Conservation (phyloP, 2,113 vertebrate genomes). For the Otis tarda region DNA sequence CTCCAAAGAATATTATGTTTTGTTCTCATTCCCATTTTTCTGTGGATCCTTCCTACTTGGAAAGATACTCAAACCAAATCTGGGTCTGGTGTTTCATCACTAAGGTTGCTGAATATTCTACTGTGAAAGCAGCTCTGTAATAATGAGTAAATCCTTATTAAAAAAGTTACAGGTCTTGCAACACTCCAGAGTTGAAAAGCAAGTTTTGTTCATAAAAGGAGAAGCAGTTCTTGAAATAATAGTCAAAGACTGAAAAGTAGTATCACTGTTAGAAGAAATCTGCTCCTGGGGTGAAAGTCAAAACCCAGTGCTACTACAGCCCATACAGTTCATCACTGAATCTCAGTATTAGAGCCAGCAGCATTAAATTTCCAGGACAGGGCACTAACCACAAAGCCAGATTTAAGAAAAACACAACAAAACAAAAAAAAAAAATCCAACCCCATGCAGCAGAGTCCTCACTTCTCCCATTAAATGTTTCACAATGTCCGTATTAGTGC, state of each 20-base stretch:
- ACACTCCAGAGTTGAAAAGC: neutral
- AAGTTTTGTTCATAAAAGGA: neutral
- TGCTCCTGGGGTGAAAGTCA: neutral
- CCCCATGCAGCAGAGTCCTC: neutral
- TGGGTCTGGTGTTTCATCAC: neutral
- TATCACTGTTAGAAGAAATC: neutral
- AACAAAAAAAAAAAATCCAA: neutral
- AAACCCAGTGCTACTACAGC: neutral
- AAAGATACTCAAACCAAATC: neutral
- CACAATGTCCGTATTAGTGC: accelerated
- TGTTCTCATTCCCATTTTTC: neutral
- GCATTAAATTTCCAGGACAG: neutral
- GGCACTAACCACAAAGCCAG: neutral
- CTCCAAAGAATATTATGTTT: neutral
- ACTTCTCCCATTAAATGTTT: neutral
- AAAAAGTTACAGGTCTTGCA: neutral
- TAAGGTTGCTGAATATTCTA: neutral
- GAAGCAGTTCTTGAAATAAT: neutral
- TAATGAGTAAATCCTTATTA: neutral
- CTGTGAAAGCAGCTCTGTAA: neutral
- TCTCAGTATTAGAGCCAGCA: neutral
- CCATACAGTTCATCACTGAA: neutral
- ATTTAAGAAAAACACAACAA: neutral
- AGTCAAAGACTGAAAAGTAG: neutral
- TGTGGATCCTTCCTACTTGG: neutral